Evolutionary conservation across 53 echinoderm and acorn worm species (phyloP).

Genomic region (Mesocentrotus franciscanus): DNA sequence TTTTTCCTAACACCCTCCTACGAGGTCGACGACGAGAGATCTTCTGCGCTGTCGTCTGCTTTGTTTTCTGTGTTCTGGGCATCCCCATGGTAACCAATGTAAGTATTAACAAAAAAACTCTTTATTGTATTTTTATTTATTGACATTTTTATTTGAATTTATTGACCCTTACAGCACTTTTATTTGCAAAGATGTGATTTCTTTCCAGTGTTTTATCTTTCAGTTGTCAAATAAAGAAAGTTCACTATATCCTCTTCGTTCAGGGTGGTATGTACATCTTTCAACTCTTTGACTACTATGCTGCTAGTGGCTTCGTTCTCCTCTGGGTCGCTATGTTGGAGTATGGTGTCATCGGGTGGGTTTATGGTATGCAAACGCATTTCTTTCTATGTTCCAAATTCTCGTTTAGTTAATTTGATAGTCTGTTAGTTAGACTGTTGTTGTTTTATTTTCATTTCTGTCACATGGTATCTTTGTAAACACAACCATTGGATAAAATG

Average conservation of each 20-base stretch:
- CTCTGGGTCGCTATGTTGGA: conserved; percentile 92
- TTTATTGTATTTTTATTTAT: not conserved
- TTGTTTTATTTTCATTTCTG: no score
- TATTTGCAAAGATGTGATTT: no score
- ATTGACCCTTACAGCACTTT: no score
- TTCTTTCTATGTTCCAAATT: not conserved
- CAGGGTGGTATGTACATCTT: conserved; percentile 99
- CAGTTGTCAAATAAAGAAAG: no score
- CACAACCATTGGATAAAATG: no score
- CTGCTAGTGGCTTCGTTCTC: conserved; percentile 89
- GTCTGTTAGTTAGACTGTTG: no score
- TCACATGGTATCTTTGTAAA: no score
- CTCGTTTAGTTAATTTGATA: no score
- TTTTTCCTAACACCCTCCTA: conserved; percentile 69
- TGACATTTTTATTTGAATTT: no score
- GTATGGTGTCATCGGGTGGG: conserved; percentile 87
- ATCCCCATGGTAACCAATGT: conserved; percentile 72
- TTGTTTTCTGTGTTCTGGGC: conserved; percentile 50
- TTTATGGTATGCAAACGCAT: conserved; percentile 80
- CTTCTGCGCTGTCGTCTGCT: conserved; percentile 65
- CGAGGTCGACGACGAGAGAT: conserved; percentile 71
- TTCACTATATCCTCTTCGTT: not conserved
- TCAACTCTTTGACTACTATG: conserved; percentile 92
- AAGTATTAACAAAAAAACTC: conserved; percentile 14
- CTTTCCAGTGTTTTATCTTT: no score